These are phyloP conservation scores for Clarias fuscus DNA, from an alignment of 2,797 vertebrate genomes.

Conservation along the genomic window DNA sequence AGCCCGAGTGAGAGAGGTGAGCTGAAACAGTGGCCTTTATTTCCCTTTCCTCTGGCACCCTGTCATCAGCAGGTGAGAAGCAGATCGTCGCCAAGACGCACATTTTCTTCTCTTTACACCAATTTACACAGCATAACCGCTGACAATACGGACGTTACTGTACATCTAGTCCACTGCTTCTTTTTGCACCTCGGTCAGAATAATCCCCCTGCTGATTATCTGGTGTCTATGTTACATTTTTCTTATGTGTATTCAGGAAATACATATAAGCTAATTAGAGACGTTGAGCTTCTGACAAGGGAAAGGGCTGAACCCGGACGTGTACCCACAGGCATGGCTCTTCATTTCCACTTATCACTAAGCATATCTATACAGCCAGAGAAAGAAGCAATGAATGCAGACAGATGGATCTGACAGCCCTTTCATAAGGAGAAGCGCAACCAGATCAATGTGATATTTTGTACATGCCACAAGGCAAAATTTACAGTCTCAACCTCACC, in stretches of 20 bases:
- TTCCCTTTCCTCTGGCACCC: slow-evolving; percentile 39
- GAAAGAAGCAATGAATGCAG: slow-evolving; percentile 54
- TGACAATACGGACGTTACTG: slow-evolving; percentile 18
- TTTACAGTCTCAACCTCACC: slow-evolving; percentile 50
- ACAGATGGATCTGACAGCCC: slow-evolving; percentile 56
- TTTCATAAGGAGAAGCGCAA: slow-evolving; percentile 59
- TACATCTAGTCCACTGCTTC: background rate
- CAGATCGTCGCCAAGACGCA: slow-evolving; percentile 27
- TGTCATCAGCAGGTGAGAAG: slow-evolving; percentile 53
- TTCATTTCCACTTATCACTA: slow-evolving; percentile 54
- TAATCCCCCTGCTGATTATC: background rate
- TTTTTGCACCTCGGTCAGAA: background rate
- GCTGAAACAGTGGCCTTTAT: slow-evolving; percentile 42
- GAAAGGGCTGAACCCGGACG: slow-evolving; percentile 25
- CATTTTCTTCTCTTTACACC: slow-evolving; percentile 54
- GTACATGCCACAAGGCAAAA: slow-evolving; percentile 53
- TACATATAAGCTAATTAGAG: slow-evolving; percentile 57
- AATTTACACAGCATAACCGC: slow-evolving; percentile 20
- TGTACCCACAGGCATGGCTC: slow-evolving; percentile 48
- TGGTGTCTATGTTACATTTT: background rate
- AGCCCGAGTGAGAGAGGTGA: slow-evolving; percentile 42
- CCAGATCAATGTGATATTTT: slow-evolving; percentile 57
- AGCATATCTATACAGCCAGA: slow-evolving; percentile 53
- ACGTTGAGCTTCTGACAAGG: slow-evolving; percentile 50
- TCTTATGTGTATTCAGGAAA: slow-evolving; percentile 29